These are phyloP conservation scores for Melanchra persicariae DNA, from an alignment of 2,888 invertebrate genomes.

Conservation along the genomic window DNA sequence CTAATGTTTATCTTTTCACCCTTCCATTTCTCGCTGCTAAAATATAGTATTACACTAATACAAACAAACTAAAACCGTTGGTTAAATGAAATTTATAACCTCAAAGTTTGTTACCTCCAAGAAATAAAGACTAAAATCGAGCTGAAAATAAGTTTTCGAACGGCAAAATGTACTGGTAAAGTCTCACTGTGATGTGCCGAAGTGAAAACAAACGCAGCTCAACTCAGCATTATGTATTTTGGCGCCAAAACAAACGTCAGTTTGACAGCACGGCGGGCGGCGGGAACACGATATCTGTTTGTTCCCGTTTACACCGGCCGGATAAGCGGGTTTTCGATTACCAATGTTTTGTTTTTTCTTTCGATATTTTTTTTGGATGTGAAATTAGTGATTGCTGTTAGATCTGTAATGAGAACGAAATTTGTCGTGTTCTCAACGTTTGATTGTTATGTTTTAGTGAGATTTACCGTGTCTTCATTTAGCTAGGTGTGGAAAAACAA, in stretches of 20 bases:
- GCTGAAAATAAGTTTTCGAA: slow-evolving; percentile 74
- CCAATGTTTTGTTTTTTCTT: slow-evolving; percentile 71
- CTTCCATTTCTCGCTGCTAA: slow-evolving; percentile 88
- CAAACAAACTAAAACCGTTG: slow-evolving; percentile 71
- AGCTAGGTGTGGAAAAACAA: slow-evolving; percentile 27
- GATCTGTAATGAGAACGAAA: slow-evolving; percentile 55
- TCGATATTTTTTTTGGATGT: slow-evolving; percentile 64
- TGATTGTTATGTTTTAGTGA: slow-evolving; percentile 44
- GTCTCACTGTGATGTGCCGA: slow-evolving; percentile 84
- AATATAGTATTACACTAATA: slow-evolving; percentile 89
- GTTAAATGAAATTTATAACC: slow-evolving; percentile 49
- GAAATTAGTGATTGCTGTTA: slow-evolving; percentile 63
- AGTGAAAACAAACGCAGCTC: slow-evolving; percentile 89
- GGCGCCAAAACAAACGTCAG: slow-evolving; percentile 91
- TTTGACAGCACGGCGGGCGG: slow-evolving; percentile 90
- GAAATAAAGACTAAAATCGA: slow-evolving; percentile 74
- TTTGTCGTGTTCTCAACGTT: slow-evolving; percentile 41
- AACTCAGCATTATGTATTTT: slow-evolving; percentile 90
- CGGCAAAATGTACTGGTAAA: slow-evolving; percentile 69
- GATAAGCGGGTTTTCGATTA: slow-evolving; percentile 88
- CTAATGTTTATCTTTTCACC: slow-evolving; percentile 89
- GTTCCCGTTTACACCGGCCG: slow-evolving; percentile 87
- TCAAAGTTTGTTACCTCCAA: slow-evolving; percentile 37
- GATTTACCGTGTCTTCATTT: slow-evolving; percentile 43
- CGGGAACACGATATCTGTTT: slow-evolving; percentile 88